These are phyloP conservation scores for Phodopus roborovskii DNA, from an alignment of 2,113 vertebrate genomes.

Conservation along the genomic window DNA sequence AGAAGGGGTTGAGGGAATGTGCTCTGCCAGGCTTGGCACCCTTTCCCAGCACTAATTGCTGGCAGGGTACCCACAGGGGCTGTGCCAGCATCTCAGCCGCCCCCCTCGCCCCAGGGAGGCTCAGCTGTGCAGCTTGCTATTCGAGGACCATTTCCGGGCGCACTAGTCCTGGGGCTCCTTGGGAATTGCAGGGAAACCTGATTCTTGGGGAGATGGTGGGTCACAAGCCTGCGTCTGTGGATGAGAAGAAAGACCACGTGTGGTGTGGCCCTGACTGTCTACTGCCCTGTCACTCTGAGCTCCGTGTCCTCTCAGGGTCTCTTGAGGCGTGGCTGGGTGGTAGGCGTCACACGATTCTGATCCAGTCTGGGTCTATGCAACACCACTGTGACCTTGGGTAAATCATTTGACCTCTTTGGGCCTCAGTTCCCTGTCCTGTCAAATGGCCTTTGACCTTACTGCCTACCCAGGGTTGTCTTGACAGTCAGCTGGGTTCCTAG, in stretches of 20 bases:
- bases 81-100: conserved; percentile 76
- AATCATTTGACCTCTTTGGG: neutral
- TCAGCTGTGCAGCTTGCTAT: conserved; percentile 74
- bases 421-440: conserved; percentile 43
- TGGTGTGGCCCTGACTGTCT: neutral
- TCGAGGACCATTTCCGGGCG: conserved; percentile 53
- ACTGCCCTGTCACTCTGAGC: no score
- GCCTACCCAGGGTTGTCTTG: neutral
- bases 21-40: conserved; percentile 79
- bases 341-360: neutral
- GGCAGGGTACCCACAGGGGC: conserved; percentile 80
- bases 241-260: neutral
- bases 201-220: neutral
- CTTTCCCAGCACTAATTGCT: conserved; percentile 81
- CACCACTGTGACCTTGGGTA: neutral
- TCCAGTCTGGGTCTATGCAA: neutral
- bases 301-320: neutral
- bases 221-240: neutral
- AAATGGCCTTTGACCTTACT: neutral
- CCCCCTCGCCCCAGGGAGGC: conserved; percentile 70
- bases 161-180: conserved; percentile 13
- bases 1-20: conserved; percentile 69
- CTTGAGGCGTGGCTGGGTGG: no score
- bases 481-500: neutral
- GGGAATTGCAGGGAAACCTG: conserved; percentile 64